Evolutionary conservation across 2,888 invertebrate species (phyloP).

Genomic region (Alitta virens): DNA sequence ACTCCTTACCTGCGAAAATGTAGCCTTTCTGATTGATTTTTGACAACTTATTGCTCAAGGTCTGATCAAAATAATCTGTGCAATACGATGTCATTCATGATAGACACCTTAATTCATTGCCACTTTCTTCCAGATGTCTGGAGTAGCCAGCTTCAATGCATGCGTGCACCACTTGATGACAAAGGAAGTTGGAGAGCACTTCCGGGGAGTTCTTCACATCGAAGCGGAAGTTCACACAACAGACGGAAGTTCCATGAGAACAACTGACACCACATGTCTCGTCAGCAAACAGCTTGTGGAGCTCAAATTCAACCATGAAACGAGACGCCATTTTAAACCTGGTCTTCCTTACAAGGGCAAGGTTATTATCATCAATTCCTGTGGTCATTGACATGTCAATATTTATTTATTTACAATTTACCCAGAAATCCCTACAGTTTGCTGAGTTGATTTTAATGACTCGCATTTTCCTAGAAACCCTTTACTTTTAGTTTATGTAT

Average conservation of each 20-base stretch:
- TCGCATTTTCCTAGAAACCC: too few relatives aligned
- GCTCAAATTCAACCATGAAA: slow-evolving; percentile 64
- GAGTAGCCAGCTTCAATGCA: slow-evolving; percentile 15
- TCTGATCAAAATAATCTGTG: too few relatives aligned
- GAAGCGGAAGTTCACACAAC: slow-evolving; percentile 21
- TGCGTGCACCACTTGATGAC: slow-evolving; percentile 22
- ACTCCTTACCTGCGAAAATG: too few relatives aligned
- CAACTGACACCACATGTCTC: slow-evolving; percentile 21
- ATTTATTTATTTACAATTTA: too few relatives aligned
- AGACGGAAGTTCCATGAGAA: slow-evolving; percentile 18
- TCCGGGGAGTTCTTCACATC: slow-evolving; percentile 26
- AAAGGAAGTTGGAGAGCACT: slow-evolving; percentile 14
- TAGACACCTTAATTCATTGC: neutral
- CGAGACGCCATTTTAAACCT: slow-evolving; percentile 66
- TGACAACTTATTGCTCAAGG: too few relatives aligned
- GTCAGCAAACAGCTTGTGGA: slow-evolving; percentile 39
- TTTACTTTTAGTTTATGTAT: too few relatives aligned
- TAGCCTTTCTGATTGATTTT: too few relatives aligned
- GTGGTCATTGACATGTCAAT: too few relatives aligned
- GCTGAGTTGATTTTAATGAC: too few relatives aligned
- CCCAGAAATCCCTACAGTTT: too few relatives aligned
- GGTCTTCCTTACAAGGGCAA: slow-evolving; percentile 72
- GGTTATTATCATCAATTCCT: too few relatives aligned
- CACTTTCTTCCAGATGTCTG: slow-evolving; percentile 18
- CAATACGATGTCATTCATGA: too few relatives aligned